Base-by-base conservation (phyloP, 2,797 vertebrate species). In the Necrosyrtes monachus region DNA sequence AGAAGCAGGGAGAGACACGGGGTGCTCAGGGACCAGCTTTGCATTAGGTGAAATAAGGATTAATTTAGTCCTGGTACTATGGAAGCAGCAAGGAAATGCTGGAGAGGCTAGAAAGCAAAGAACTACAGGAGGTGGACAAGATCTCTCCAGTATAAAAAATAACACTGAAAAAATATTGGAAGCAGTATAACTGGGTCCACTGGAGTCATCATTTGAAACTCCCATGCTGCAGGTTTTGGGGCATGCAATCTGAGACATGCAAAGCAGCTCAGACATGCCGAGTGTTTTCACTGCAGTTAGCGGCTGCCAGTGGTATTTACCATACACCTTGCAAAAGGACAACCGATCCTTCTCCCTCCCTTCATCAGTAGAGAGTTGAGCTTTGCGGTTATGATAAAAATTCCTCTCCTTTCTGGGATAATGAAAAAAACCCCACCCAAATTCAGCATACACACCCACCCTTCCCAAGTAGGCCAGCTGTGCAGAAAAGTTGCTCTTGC, bases 231-330 rank as follows among this genome's bases (percentile, higher is more conserved):
- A 15, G 7, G 11, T 74, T 90, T 79, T 37, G 35, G 33, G 33
- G 13, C 9, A 33, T 28, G 13, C 24, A 50, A 22, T 27, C 31
- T 56, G 23, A 79, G 43, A 31, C 10, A n/a, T 2, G 25, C 28
- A 57, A 48, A 84, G 31, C 37, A 53, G 23, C 17, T 57, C 0
- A 0, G 60, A 80, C 48, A 19, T 33, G 41, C 35, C 41, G 28
- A 48, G 15, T 6, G 3, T 77, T 88, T 92, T 77, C 50, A 24
- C 14, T 43, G 19, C 18, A 54, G 14, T 59, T 51, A 43, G 16
- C 0, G 0, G 10, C 33, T 85, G 43, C 22, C 45, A n/a, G 33
- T 1, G 1, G 5, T 19, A 5, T 68, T 80, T 53, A 62, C 30
- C 6, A 15, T 19, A 12, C 8, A 2, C 13, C 82, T 69, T 46